These are phyloP conservation scores for Tiphia femorata DNA, from an alignment of 2,888 invertebrate genomes.

Conservation along the genomic window DNA sequence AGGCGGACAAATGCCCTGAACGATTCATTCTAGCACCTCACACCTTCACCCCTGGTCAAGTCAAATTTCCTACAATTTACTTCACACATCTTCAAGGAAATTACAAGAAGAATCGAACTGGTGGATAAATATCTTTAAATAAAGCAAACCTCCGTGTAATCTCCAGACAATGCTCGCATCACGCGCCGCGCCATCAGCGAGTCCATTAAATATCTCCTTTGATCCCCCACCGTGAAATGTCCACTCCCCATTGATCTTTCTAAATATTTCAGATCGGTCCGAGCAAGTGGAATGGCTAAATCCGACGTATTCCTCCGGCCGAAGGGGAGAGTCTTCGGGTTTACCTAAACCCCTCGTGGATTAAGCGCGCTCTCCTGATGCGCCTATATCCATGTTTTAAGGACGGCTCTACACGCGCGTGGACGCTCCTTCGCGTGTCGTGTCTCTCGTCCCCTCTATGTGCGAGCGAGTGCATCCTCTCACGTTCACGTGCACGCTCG, in stretches of 20 bases:
- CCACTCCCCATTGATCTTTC: constrained; percentile 36
- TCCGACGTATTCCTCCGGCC: constrained; percentile 44
- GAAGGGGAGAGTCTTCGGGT: constrained; percentile 46
- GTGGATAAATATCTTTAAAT: no score
- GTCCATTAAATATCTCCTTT: constrained; percentile 33
- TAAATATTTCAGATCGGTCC: constrained; percentile 48
- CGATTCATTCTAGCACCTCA: no score
- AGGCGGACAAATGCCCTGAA: no score
- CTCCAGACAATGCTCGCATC: constrained; percentile 1
- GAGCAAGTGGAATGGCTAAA: constrained; percentile 47
- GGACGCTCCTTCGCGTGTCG: constrained; percentile 12
- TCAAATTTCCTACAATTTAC: no score
- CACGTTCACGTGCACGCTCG: background rate
- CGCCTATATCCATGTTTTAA: constrained; percentile 51
- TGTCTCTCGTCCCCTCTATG: constrained; percentile 12
- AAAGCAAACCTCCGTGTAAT: no score
- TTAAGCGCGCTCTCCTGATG: constrained; percentile 47
- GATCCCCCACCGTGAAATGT: constrained; percentile 23
- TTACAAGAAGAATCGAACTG: no score
- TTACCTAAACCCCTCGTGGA: constrained; percentile 52
- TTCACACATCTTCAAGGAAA: no score
- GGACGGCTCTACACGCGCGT: no score
- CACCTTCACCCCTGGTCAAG: no score
- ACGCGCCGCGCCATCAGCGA: background rate
- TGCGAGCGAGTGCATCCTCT: constrained; percentile 7